Evolutionary conservation across 2,797 vertebrate genomes (phyloP).

Genomic region (Enteromius viviparus): DNA sequence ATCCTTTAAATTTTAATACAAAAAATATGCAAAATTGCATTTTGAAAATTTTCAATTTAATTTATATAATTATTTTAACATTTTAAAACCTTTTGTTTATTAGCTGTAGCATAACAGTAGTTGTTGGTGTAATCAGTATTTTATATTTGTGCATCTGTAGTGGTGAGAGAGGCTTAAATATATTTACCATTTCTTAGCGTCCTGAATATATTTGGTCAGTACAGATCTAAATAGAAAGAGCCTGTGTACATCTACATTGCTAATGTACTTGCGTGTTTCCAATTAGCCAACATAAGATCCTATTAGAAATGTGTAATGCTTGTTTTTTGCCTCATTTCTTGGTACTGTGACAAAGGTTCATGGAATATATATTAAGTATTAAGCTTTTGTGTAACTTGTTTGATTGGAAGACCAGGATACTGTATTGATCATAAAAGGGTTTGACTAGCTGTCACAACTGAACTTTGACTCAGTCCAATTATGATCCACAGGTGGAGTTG

Average conservation of each 20-base stretch:
- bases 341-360: not conserved
- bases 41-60: not conserved
- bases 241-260: too few relatives aligned
- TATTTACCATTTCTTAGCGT: not conserved
- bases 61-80: not conserved
- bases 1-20: not conserved
- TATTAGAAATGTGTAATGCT: constrained; percentile 14
- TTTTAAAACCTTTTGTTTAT: not conserved
- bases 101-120: not conserved
- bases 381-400: not conserved
- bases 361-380: not conserved
- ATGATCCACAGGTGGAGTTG: constrained; percentile 87
- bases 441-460: not conserved
- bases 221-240: not conserved
- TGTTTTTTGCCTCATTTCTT: not conserved
- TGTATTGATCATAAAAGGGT: not conserved
- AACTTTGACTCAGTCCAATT: constrained; percentile 4
- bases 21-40: not conserved
- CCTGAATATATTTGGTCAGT: not conserved
- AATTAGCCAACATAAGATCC: constrained; percentile 4
- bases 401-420: not conserved
- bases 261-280: not conserved
- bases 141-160: not conserved
- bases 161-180: not conserved
- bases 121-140: not conserved